These are phyloP conservation scores for Stigmatopora argus DNA, from an alignment of 2,113 vertebrate species.

Conservation along the genomic window DNA sequence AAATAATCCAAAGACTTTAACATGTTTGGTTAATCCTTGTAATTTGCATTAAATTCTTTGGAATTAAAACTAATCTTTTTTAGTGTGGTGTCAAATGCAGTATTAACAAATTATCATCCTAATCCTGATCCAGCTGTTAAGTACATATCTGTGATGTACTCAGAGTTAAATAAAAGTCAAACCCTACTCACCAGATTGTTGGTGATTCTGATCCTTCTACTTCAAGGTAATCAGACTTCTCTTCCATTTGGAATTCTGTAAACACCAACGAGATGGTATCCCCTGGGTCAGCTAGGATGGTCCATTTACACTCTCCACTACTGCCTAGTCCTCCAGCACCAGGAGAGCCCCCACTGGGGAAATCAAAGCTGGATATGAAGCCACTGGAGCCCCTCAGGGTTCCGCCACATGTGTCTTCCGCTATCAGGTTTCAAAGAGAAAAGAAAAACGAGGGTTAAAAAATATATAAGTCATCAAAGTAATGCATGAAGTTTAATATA, in stretches of 20 bases:
- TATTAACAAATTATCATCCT: too few relatives aligned
- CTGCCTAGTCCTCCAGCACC: constrained; percentile 53
- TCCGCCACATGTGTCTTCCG: constrained; percentile 90
- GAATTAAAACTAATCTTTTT: too few relatives aligned
- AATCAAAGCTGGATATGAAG: constrained; percentile 89
- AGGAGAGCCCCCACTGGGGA: constrained; percentile 80
- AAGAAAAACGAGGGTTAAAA: not conserved
- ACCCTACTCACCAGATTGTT: constrained; percentile 83
- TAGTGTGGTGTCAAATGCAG: too few relatives aligned
- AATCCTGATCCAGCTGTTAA: not conserved
- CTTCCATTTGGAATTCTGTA: constrained; percentile 94
- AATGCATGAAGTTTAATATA: constrained; percentile 19
- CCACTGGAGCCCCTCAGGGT: constrained; percentile 89
- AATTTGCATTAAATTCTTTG: too few relatives aligned
- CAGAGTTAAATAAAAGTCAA: not conserved
- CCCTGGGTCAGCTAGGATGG: constrained; percentile 89
- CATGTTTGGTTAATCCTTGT: too few relatives aligned
- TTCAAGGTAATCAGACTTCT: constrained; percentile 88
- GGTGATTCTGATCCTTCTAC: constrained; percentile 89
- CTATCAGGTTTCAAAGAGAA: constrained; percentile 64
- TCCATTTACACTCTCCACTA: constrained; percentile 93
- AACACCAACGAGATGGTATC: constrained; percentile 96
- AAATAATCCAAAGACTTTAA: too few relatives aligned
- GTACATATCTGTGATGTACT: not conserved
- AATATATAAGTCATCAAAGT: constrained; percentile 5